Evolutionary conservation across 2,888 invertebrate species (phyloP).

Genomic region (Erebia ligea): DNA sequence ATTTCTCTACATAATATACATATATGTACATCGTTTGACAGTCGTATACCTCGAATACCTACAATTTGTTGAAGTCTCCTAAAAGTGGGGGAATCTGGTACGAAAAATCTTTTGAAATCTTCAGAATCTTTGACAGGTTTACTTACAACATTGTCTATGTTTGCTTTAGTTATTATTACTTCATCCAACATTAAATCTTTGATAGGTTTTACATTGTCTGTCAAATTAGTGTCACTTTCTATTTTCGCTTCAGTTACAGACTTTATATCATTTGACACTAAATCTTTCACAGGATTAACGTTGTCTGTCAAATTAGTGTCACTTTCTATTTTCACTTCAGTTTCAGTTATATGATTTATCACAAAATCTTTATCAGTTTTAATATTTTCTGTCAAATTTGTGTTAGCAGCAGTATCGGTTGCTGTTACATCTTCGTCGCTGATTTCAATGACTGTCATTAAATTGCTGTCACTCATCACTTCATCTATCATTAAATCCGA

Average conservation of each 20-base stretch:
- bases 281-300: too few relatives aligned
- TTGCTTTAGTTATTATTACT: too few relatives aligned
- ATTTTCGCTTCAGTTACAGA: not conserved
- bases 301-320: too few relatives aligned
- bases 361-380: not conserved
- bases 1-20: slow-evolving; percentile 62
- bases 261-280: too few relatives aligned
- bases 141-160: too few relatives aligned
- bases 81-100: not conserved
- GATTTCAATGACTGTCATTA: not conserved
- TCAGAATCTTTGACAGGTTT: not conserved
- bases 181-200: too few relatives aligned
- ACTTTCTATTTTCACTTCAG: too few relatives aligned
- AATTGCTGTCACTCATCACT: not conserved
- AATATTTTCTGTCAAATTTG: not conserved
- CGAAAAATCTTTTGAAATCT: slow-evolving; percentile 38
- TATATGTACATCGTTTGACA: slow-evolving; percentile 47
- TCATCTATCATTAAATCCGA: not conserved
- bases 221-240: not conserved
- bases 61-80: slow-evolving; percentile 36
- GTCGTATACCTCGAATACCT: slow-evolving; percentile 47
- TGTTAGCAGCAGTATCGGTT: not conserved
- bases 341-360: not conserved
- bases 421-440: not conserved
- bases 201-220: not conserved